These are phyloP conservation scores for Mechanitis messenoides DNA, from an alignment of 2,888 invertebrate genomes.

Conservation along the genomic window DNA sequence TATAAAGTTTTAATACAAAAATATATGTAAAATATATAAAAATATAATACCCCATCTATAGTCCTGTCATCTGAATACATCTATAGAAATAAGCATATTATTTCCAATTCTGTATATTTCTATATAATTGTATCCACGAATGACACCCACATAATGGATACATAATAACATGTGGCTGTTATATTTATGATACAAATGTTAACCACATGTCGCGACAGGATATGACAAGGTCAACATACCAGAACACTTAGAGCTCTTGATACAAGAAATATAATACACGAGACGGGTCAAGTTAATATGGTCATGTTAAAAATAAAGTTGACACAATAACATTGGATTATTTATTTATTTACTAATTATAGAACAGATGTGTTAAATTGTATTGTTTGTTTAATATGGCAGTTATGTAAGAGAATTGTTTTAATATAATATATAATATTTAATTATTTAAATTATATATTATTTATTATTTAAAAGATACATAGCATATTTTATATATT, in stretches of 20 bases:
- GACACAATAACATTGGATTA: slow-evolving; percentile 64
- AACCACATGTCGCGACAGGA: slow-evolving; percentile 64
- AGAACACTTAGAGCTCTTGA: slow-evolving; percentile 21
- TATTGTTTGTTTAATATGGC: slow-evolving; percentile 16
- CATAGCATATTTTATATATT: neutral
- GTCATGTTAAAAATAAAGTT: slow-evolving; percentile 44
- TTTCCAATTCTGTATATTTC: neutral
- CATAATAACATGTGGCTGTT: slow-evolving; percentile 51
- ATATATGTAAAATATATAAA: no score
- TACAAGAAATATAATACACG: slow-evolving; percentile 9
- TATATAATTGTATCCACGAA: slow-evolving; percentile 8
- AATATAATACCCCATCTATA: no score
- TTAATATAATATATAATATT: no score
- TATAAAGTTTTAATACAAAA: no score
- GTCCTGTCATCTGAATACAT: no score
- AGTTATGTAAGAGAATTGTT: slow-evolving; percentile 27
- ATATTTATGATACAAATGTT: slow-evolving; percentile 59
- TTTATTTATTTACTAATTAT: slow-evolving; percentile 68
- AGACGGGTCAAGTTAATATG: slow-evolving; percentile 34
- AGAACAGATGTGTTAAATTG: slow-evolving; percentile 58
- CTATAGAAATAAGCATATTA: neutral
- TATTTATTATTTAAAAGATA: slow-evolving; percentile 23
- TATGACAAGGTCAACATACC: slow-evolving; percentile 61
- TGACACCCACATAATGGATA: slow-evolving; percentile 16
- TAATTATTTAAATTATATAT: no score